These are phyloP conservation scores for Epizoanthus fatuus DNA, from an alignment of 92 coral and sea anemone genomes.

Conservation along the genomic window DNA sequence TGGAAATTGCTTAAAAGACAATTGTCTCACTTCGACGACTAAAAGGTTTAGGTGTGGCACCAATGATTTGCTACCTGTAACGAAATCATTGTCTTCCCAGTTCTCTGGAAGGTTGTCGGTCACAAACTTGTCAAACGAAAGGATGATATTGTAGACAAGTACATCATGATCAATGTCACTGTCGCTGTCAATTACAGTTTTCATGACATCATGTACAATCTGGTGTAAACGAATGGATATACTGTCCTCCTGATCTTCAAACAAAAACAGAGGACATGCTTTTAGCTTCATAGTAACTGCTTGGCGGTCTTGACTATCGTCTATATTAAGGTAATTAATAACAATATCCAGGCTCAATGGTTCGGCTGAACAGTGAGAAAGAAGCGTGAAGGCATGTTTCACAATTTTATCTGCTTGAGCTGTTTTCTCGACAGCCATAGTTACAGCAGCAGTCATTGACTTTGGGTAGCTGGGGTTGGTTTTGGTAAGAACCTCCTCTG, in stretches of 20 bases:
- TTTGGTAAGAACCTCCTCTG: neutral
- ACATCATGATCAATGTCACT: neutral
- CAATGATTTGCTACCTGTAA: neutral
- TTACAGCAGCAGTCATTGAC: neutral
- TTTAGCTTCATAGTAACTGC: neutral
- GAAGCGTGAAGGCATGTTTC: neutral
- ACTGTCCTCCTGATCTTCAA: neutral
- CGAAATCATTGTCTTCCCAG: neutral
- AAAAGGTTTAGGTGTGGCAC: neutral
- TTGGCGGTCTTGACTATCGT: neutral
- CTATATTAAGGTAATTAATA: neutral
- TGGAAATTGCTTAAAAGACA: no score
- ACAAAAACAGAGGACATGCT: neutral
- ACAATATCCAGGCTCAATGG: neutral
- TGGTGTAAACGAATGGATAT: neutral
- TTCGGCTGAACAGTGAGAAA: neutral
- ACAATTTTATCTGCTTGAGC: neutral
- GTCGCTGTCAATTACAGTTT: neutral
- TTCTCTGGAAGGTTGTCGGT: neutral
- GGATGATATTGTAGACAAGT: neutral
- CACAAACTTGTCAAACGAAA: neutral
- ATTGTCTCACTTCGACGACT: neutral
- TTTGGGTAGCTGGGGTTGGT: neutral
- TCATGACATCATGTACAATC: neutral
- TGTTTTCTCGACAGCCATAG: slow-evolving; percentile 4